phyloP scores from a whole-genome alignment of 2,888 invertebrate species.

The Yponomeuta plumbellus region DNA sequence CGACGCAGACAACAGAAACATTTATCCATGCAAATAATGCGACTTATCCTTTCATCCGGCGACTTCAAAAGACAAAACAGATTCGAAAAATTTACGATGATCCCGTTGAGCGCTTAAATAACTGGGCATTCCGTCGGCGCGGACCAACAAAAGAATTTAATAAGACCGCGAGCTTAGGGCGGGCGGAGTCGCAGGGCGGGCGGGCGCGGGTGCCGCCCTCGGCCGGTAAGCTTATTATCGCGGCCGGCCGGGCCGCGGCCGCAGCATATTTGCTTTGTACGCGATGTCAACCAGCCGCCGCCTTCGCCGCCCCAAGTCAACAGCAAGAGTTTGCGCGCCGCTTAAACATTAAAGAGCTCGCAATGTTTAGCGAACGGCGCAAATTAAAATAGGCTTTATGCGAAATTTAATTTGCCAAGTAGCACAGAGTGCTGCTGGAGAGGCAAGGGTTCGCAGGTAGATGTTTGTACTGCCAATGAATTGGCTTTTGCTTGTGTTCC shows the following conservation, averaged over 20 bases:
- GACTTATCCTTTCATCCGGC: conserved; percentile 42
- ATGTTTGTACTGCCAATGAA: conserved; percentile 69
- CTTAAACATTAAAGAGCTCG: conserved; percentile 70
- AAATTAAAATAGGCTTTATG: conserved; percentile 76
- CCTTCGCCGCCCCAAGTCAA: conserved; percentile 47
- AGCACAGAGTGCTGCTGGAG: conserved; percentile 52
- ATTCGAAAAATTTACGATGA: conserved; percentile 55
- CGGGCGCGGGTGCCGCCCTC: conserved; percentile 40
- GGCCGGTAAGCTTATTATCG: conserved; percentile 68
- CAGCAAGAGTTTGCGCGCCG: conserved; percentile 54
- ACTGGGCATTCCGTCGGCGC: conserved; percentile 52
- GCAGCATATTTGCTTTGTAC: conserved; percentile 66
- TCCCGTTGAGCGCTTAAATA: conserved; percentile 58
- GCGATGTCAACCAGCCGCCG: conserved; percentile 56
- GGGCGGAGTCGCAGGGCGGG: conserved; percentile 35
- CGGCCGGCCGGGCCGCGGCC: conserved; percentile 37
- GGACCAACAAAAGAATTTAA: conserved; percentile 72
- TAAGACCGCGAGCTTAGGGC: conserved; percentile 54
- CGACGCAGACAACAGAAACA: conserved; percentile 10
- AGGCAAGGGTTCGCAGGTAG: conserved; percentile 36
- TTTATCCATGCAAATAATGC: conserved; percentile 48
- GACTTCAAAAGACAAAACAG: conserved; percentile 54
- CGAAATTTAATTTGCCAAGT: conserved; percentile 73
- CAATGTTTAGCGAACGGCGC: conserved; percentile 67
- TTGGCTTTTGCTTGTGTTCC: conserved; percentile 53